Evolutionary conservation across 1,140 invertebrate species (phyloP).

Genomic region (Drosophila cardini): DNA sequence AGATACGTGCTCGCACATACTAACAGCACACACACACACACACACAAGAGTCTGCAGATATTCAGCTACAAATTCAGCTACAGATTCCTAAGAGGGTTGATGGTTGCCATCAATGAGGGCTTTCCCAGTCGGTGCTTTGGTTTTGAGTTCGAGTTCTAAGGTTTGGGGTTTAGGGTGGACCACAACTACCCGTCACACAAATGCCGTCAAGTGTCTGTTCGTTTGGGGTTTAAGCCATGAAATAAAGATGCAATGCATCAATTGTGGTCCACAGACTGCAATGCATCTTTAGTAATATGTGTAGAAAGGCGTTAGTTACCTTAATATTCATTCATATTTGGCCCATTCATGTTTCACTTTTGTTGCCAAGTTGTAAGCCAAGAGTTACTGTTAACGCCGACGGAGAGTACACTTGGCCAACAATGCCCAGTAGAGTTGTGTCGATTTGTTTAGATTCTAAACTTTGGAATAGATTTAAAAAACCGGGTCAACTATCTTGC

Average conservation of each 20-base stretch:
- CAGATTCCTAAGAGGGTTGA: conserved; percentile 2
- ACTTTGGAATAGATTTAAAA: too few relatives aligned
- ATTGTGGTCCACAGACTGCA: not conserved
- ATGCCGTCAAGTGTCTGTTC: conserved; percentile 19
- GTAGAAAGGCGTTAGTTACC: conserved; percentile 15
- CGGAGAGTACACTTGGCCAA: not conserved
- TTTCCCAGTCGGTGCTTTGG: not conserved
- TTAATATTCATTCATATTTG: conserved; percentile 1
- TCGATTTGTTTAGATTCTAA: too few relatives aligned
- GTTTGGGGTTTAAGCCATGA: conserved; percentile 9
- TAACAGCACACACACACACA: not conserved
- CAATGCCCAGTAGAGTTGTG: not conserved
- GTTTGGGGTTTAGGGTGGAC: conserved; percentile 5
- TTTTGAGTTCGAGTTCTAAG: not conserved
- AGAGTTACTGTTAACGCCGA: not conserved
- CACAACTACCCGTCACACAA: conserved; percentile 5
- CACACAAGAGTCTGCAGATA: conserved; percentile 11
- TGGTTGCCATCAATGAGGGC: conserved; percentile 4
- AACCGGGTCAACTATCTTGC: too few relatives aligned
- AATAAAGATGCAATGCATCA: conserved; percentile 14
- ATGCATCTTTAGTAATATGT: not conserved
- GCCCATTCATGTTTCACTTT: not conserved
- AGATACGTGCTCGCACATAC: conserved; percentile 12
- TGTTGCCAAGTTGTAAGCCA: conserved; percentile 4
- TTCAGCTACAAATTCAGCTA: not conserved